A percentile compares a stretch with the other conserved stretches of the same genome.
phyloP scores from a whole-genome alignment of 2,888 invertebrate genomes.

The Elmis aenea region DNA sequence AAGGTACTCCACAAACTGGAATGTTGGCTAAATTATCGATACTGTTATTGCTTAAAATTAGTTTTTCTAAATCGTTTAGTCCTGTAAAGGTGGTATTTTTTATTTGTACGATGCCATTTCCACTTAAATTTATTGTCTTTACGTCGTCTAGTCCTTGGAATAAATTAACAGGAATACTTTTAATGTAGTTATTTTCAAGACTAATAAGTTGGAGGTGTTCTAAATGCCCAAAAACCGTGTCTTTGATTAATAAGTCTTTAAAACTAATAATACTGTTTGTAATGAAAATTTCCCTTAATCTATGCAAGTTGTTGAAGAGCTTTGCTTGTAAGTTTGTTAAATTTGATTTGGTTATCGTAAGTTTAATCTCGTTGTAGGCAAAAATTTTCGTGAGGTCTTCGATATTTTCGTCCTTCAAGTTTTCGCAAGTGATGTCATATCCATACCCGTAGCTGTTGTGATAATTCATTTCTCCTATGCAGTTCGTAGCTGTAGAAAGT shows the following conservation, averaged over 20 bases:
- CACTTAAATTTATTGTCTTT: conserved; percentile 55
- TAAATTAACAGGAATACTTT: conserved; percentile 3
- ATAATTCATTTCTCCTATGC: conserved; percentile 38
- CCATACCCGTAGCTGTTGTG: conserved; percentile 37
- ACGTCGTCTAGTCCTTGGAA: conserved; percentile 6
- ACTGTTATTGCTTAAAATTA: conserved; percentile 67
- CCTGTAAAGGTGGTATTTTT: conserved; percentile 58
- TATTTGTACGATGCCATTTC: conserved; percentile 60
- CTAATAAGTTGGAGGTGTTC: conserved; percentile 4
- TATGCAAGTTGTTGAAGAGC: conserved; percentile 33
- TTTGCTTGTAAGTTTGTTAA: conserved; percentile 26
- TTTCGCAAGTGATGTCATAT: conserved; percentile 37
- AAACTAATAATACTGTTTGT: conserved; percentile 21
- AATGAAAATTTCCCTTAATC: conserved; percentile 33
- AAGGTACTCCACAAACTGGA: conserved; percentile 6
- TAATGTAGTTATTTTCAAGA: conserved; percentile 8
- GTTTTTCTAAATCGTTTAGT: conserved; percentile 53
- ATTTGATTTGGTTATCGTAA: conserved; percentile 35
- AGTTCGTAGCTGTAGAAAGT: no score
- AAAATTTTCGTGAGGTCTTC: conserved; percentile 32
- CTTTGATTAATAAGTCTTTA: no score
- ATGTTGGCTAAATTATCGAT: conserved; percentile 48
- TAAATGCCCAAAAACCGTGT: conserved; percentile 3
- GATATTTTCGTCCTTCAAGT: conserved; percentile 22
- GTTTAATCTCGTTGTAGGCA: conserved; percentile 37